Percentiles rank a stretch among this genome's conserved stretches.
Evolutionary conservation across 2,888 invertebrate genomes (phyloP).

Genomic region (Dione juno): DNA sequence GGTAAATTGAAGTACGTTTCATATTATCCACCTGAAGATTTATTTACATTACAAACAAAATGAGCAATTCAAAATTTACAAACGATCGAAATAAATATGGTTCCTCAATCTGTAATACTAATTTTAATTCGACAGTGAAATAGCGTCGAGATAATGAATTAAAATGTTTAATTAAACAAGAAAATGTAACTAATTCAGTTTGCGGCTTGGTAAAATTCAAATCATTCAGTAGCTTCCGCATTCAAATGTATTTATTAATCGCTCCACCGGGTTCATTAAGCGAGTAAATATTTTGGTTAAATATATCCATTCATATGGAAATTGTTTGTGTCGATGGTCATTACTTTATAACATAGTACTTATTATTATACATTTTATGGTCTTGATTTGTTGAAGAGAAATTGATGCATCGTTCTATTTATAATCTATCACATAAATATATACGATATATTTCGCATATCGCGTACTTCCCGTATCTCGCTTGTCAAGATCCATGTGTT

Average conservation of each 20-base stretch:
- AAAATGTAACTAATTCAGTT: slow-evolving; percentile 44
- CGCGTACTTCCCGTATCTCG: too few species aligned
- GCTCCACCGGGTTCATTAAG: slow-evolving; percentile 31
- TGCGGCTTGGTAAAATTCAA: slow-evolving; percentile 46
- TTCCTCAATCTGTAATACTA: slow-evolving; percentile 5
- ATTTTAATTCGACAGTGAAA: slow-evolving; percentile 30
- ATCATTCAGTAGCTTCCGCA: slow-evolving; percentile 45
- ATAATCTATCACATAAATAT: too few species aligned
- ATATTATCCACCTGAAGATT: neutral
- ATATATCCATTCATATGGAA: slow-evolving; percentile 27
- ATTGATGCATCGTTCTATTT: neutral
- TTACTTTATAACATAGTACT: neutral
- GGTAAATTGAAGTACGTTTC: neutral
- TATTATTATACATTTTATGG: neutral
- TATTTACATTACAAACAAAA: neutral
- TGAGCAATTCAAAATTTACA: neutral
- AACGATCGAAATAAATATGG: slow-evolving; percentile 2
- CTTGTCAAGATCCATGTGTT: too few species aligned
- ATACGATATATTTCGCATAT: too few species aligned
- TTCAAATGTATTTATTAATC: slow-evolving; percentile 39
- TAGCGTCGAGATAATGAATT: slow-evolving; percentile 33
- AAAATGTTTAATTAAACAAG: slow-evolving; percentile 46
- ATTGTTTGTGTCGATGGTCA: slow-evolving; percentile 17
- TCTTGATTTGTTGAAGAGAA: neutral
- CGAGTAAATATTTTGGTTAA: slow-evolving; percentile 35